Conservation (phyloP, 2,888 invertebrate species). For the Drosophila nigricruria region DNA sequence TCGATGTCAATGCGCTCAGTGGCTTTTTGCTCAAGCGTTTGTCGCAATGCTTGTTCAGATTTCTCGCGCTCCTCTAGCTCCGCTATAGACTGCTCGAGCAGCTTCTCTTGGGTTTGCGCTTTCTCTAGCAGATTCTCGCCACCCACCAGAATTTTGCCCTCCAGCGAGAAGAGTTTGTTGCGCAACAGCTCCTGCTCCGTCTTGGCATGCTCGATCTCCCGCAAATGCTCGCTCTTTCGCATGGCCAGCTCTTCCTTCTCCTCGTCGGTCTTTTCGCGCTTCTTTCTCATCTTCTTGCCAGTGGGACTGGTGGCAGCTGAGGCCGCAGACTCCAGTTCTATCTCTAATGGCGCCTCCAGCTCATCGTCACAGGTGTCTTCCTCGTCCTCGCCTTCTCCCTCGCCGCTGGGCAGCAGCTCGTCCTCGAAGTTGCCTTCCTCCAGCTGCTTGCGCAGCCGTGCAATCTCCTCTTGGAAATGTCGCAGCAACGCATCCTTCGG, state of each 20-base stretch:
- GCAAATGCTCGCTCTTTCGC: conserved; percentile 89
- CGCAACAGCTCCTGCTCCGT: conserved; percentile 92
- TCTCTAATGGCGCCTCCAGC: conserved; percentile 69
- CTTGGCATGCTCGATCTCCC: conserved; percentile 91
- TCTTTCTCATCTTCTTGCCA: conserved; percentile 86
- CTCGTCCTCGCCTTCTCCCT: conserved; percentile 78
- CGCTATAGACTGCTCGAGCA: conserved; percentile 94
- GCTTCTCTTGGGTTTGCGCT: conserved; percentile 95
- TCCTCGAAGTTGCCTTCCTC: conserved; percentile 88
- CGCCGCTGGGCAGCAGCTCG: conserved; percentile 75
- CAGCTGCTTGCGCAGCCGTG: conserved; percentile 94
- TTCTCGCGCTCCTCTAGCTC: conserved; percentile 92
- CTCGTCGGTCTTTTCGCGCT: conserved; percentile 86
- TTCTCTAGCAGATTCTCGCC: conserved; percentile 99
- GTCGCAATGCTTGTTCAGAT: conserved; percentile 92
- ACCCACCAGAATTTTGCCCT: conserved; percentile 98
- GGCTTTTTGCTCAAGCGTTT: conserved; percentile 94
- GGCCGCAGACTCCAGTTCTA: conserved; percentile 86
- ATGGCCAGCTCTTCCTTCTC: conserved; percentile 89
- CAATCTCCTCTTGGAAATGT: conserved; percentile 98
- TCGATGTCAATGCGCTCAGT: conserved; percentile 97
- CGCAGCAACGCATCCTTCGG: conserved; percentile 98
- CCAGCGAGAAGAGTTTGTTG: conserved; percentile 94
- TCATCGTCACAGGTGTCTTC: conserved; percentile 78
- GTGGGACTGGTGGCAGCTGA: conserved; percentile 76